Percentiles rank a stretch among this genome's conserved stretches.
phyloP scores from a whole-genome alignment of 2,797 vertebrate genomes.

The Lithobates pipiens region DNA sequence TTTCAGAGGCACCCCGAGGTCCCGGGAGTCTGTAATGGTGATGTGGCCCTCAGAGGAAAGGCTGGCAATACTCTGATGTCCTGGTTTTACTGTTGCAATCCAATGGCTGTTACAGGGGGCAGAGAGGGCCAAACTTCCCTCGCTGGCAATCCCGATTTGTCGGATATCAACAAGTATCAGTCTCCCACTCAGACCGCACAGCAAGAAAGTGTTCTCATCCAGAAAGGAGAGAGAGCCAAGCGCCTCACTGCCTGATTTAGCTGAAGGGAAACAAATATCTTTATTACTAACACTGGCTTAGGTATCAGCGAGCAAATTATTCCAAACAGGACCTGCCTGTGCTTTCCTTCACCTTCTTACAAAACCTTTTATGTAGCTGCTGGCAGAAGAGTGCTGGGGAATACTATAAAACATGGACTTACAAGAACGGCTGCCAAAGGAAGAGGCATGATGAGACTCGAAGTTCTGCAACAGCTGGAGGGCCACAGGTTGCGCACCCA shows the following conservation, averaged over 20 bases:
- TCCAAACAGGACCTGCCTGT: too few species aligned
- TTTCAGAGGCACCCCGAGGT: constrained; percentile 62
- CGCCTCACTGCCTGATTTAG: constrained; percentile 64
- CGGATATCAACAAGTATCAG: constrained; percentile 80
- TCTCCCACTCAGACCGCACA: constrained; percentile 76
- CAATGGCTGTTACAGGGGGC: constrained; percentile 57
- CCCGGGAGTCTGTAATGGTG: constrained; percentile 79
- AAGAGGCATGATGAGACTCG: too few species aligned
- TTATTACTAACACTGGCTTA: too few species aligned
- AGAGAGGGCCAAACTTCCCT: fast-evolving
- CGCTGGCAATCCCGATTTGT: constrained; percentile 63
- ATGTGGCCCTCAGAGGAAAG: constrained; percentile 78
- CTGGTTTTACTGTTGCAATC: constrained; percentile 68
- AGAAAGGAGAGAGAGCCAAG: constrained; percentile 81
- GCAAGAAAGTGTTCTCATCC: constrained; percentile 71
- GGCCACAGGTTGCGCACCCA: too few species aligned
- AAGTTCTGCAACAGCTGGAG: too few species aligned
- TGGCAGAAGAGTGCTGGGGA: too few species aligned
- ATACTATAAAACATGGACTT: too few species aligned
- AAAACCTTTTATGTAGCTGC: too few species aligned
- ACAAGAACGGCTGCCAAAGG: too few species aligned
- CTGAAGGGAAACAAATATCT: neutral
- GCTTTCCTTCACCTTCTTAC: too few species aligned
- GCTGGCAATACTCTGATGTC: constrained; percentile 68
- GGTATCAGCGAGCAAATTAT: too few species aligned